These are phyloP conservation scores for Artemia sinica DNA, from an alignment of 2,888 invertebrate genomes.

Conservation along the genomic window DNA sequence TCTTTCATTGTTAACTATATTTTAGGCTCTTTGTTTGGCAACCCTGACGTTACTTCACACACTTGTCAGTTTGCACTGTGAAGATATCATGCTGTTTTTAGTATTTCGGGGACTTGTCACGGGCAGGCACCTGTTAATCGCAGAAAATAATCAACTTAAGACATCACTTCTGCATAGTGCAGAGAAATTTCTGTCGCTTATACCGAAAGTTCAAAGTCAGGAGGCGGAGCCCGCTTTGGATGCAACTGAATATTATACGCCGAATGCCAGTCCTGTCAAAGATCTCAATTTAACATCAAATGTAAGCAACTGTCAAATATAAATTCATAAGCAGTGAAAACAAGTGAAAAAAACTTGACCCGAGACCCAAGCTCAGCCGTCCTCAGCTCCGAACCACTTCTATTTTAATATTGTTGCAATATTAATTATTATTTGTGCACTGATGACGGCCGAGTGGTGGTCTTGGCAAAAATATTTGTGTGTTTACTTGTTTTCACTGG, in stretches of 20 bases:
- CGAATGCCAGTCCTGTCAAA: neutral
- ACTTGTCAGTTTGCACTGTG: conserved; percentile 74
- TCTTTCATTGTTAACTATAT: conserved; percentile 20
- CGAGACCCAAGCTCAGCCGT: too few relatives aligned
- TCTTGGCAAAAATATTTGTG: too few relatives aligned
- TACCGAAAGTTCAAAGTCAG: conserved; percentile 39
- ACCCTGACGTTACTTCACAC: conserved; percentile 79
- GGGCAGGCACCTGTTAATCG: conserved; percentile 59
- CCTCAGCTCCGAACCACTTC: too few relatives aligned
- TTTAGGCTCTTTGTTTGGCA: conserved; percentile 55
- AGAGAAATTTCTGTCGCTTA: conserved; percentile 52
- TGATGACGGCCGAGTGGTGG: too few relatives aligned
- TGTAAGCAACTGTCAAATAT: neutral
- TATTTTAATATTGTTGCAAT: too few relatives aligned
- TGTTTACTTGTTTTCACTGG: too few relatives aligned
- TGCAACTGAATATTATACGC: neutral
- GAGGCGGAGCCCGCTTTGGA: neutral
- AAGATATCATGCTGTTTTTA: conserved; percentile 84
- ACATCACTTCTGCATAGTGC: conserved; percentile 49
- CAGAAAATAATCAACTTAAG: conserved; percentile 51
- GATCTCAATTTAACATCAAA: neutral
- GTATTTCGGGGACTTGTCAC: conserved; percentile 67
- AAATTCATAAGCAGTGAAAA: neutral
- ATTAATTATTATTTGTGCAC: too few relatives aligned
- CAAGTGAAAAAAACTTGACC: too few relatives aligned